phyloP scores from a whole-genome alignment of 2,888 invertebrate genomes.

The Tethea ocularis region DNA sequence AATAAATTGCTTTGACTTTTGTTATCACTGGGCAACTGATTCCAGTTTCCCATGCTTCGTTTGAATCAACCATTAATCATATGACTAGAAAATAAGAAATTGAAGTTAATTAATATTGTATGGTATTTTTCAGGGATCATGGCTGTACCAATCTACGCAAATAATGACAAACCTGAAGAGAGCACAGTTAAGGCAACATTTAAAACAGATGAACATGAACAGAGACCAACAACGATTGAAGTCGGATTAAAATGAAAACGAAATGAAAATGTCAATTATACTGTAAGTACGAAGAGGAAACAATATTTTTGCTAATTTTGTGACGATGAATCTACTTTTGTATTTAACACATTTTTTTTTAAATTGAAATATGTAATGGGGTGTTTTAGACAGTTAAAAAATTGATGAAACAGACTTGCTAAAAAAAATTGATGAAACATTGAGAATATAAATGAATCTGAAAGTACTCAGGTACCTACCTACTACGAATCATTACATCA shows the following conservation, averaged over 20 bases:
- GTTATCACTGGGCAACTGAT: too few relatives aligned
- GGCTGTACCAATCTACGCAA: conserved; percentile 95
- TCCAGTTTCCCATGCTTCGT: too few relatives aligned
- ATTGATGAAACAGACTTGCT: too few relatives aligned
- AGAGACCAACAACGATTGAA: conserved; percentile 62
- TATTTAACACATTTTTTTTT: conserved; percentile 4
- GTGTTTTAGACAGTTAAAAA: not conserved
- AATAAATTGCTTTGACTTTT: too few relatives aligned
- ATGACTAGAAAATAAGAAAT: not conserved
- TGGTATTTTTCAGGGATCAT: conserved; percentile 87
- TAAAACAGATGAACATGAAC: conserved; percentile 81
- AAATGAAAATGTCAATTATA: conserved; percentile 37
- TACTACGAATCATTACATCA: not conserved
- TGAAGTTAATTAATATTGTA: not conserved
- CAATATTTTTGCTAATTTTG: conserved; percentile 47
- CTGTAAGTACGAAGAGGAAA: conserved; percentile 38
- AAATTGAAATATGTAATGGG: conserved; percentile 12
- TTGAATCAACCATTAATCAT: too few relatives aligned
- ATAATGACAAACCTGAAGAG: conserved; percentile 93
- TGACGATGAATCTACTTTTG: conserved; percentile 1
- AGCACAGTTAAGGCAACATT: conserved; percentile 89
- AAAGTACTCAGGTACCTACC: too few relatives aligned
- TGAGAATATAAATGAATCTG: not conserved
- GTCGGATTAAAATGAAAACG: conserved; percentile 51
- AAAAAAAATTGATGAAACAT: not conserved